These are phyloP conservation scores for Macroglossus sobrinus DNA, from an alignment of 2,113 vertebrate genomes.

Conservation along the genomic window DNA sequence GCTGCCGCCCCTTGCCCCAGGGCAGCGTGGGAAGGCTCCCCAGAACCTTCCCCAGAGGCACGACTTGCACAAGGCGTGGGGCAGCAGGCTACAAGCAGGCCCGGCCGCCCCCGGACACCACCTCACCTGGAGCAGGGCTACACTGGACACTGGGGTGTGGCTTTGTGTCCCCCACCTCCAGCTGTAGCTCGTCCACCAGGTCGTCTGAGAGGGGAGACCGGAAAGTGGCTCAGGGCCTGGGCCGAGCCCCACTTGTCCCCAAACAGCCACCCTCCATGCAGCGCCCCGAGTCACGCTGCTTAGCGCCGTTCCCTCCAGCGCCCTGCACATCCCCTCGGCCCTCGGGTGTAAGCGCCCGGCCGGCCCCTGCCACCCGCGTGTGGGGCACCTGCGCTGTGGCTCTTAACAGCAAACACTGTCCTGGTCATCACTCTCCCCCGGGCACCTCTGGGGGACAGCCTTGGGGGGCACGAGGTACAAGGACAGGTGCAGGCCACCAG, in stretches of 20 bases:
- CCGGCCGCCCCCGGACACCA: rapidly evolving
- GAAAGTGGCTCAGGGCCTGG: not conserved
- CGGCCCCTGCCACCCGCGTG: not conserved
- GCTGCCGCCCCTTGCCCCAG: no score
- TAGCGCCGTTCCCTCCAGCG: not conserved
- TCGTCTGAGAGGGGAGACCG: conserved; percentile 86
- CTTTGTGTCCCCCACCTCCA: conserved; percentile 90
- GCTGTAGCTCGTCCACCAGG: conserved; percentile 91
- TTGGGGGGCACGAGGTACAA: not conserved
- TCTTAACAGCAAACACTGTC: not conserved
- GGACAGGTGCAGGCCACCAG: not conserved
- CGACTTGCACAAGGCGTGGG: not conserved
- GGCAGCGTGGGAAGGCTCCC: no score
- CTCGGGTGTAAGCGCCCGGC: not conserved
- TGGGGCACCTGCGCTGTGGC: not conserved
- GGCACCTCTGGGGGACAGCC: not conserved
- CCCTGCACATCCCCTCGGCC: not conserved
- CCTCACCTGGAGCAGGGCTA: conserved; percentile 91
- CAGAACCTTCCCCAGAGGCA: no score
- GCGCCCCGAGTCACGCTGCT: not conserved
- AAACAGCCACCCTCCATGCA: not conserved
- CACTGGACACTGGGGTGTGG: conserved; percentile 91
- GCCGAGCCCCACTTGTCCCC: not conserved
- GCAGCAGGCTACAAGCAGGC: not conserved
- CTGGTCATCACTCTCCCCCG: no score